phyloP scores from a whole-genome alignment of 1,140 invertebrate genomes.

The Tyrophagus putrescentiae region DNA sequence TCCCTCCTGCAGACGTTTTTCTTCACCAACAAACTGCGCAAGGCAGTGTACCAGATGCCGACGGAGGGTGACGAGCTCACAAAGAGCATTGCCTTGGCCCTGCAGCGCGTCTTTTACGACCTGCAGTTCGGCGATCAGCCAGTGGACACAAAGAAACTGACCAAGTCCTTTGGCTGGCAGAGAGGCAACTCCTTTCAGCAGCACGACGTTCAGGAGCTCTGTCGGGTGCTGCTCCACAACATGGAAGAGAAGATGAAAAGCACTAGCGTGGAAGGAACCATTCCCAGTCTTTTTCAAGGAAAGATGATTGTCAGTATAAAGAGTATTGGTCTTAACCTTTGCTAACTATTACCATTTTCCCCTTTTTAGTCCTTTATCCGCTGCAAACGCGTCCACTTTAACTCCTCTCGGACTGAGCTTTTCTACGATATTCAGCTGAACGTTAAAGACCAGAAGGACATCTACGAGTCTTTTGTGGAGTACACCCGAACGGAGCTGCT shows the following conservation, averaged over 20 bases:
- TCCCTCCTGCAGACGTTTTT: constrained; percentile 94
- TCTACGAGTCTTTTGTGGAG: constrained; percentile 93
- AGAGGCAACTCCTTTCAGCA: constrained; percentile 99
- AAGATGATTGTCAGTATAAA: constrained; percentile 66
- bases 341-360: constrained; percentile 20
- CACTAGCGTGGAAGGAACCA: constrained; percentile 88
- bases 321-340: background rate
- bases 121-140: constrained; percentile 95
- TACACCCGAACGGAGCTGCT: constrained; percentile 87
- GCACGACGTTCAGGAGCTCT: constrained; percentile 79
- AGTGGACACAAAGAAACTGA: constrained; percentile 96
- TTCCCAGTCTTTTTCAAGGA: constrained; percentile 93
- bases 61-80: constrained; percentile 95
- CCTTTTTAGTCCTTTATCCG: constrained; percentile 72
- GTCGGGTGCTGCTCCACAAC: constrained; percentile 71
- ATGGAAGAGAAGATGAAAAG: constrained; percentile 98
- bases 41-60: constrained; percentile 96
- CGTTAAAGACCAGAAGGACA: constrained; percentile 96
- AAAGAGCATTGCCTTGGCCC: constrained; percentile 84
- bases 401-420: constrained; percentile 83
- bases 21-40: constrained; percentile 80
- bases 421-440: constrained; percentile 99
- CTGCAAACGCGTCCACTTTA: constrained; percentile 91
- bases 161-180: constrained; percentile 99
- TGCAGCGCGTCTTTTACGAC: constrained; percentile 97